phyloP scores from a whole-genome alignment of 2,797 vertebrate genomes.

The Sternarchorhynchus goeldii region DNA sequence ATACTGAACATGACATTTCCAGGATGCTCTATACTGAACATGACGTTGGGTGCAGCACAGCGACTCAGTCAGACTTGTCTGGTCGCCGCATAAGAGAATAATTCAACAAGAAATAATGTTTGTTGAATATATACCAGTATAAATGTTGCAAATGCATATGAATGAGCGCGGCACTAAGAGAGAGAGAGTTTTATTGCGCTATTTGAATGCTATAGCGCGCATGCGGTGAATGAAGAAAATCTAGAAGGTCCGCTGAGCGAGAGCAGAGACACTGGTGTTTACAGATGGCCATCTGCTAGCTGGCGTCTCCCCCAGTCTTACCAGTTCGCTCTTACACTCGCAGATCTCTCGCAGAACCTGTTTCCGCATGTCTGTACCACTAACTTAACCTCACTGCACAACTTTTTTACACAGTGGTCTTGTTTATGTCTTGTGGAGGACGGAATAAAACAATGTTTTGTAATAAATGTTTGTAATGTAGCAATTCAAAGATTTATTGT shows the following conservation, averaged over 20 bases:
- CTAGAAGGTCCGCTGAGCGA: slow-evolving; percentile 26
- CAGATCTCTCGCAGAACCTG: not conserved
- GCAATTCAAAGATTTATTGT: too few species aligned
- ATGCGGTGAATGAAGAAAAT: not conserved
- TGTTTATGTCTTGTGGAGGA: not conserved
- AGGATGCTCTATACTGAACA: slow-evolving; percentile 27
- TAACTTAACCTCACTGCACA: not conserved
- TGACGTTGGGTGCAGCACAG: not conserved
- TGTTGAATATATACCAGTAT: too few species aligned
- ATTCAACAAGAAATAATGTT: too few species aligned
- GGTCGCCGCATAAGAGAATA: not conserved
- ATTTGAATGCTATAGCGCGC: slow-evolving; percentile 1
- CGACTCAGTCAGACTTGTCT: not conserved
- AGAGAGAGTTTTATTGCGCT: not conserved
- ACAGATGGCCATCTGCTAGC: slow-evolving; percentile 51
- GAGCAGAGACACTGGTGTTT: slow-evolving; percentile 42
- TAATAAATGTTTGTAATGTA: too few species aligned
- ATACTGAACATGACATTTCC: slow-evolving; percentile 15
- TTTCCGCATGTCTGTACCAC: not conserved
- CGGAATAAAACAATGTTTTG: too few species aligned
- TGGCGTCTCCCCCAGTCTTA: slow-evolving; percentile 5
- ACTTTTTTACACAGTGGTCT: not conserved
- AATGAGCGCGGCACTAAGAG: too few species aligned
- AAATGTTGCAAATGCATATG: too few species aligned
- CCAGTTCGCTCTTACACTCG: not conserved